Percentiles rank a stretch among this genome's conserved stretches.
Evolutionary conservation across 1,140 invertebrate species (phyloP).

Genomic region (Drosophila lacertosa): DNA sequence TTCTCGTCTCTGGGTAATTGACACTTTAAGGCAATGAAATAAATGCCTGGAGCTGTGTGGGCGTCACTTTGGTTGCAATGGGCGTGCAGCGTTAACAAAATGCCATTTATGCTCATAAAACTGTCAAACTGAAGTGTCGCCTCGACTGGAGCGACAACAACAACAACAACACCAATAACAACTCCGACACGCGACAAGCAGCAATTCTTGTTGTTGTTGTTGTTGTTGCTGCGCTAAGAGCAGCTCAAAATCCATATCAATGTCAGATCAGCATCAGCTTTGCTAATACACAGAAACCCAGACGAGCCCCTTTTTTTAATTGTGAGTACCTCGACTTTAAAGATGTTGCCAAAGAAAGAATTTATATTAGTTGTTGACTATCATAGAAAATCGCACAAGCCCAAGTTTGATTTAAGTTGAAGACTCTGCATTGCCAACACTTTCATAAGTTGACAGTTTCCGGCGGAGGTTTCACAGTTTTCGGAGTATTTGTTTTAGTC

Average conservation of each 20-base stretch:
- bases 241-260: constrained; percentile 39
- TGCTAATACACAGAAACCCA: constrained; percentile 1
- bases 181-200: not conserved
- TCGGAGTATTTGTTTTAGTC: not conserved
- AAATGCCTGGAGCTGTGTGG: constrained; percentile 28
- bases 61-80: constrained; percentile 20
- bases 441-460: constrained; percentile 20
- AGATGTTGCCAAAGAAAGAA: too few relatives aligned
- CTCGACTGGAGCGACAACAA: constrained; percentile 41
- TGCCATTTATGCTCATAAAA: constrained; percentile 75
- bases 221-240: constrained; percentile 1
- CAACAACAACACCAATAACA: not conserved
- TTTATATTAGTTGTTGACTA: too few relatives aligned
- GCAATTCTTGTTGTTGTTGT: constrained; percentile 2
- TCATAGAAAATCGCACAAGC: too few relatives aligned
- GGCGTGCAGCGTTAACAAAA: constrained; percentile 69
- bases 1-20: constrained; percentile 61
- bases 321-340: not conserved
- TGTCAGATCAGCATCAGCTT: constrained; percentile 34
- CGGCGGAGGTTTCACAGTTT: not conserved
- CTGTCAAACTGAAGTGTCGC: constrained; percentile 72
- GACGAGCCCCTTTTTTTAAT: constrained; percentile 3
- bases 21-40: constrained; percentile 74
- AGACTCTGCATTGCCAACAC: not conserved
- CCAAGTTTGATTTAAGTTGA: too few relatives aligned